Percentiles rank a stretch among this genome's conserved stretches.
Conservation (phyloP, 2,888 invertebrate genomes). For the Pseudococcus viburni region DNA sequence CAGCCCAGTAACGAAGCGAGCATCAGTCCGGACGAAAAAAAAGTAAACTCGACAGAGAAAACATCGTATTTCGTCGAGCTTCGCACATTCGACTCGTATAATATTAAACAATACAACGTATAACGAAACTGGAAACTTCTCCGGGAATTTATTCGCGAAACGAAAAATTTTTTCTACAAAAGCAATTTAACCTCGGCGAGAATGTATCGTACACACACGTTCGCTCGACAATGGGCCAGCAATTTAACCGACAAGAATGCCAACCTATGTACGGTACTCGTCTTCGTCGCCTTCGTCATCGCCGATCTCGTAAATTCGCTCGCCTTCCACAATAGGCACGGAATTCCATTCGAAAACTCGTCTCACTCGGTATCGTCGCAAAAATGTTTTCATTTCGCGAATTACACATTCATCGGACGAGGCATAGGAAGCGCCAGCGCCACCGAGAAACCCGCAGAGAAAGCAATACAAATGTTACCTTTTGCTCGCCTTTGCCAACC, state of each 20-base stretch:
- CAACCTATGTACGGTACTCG: slow-evolving; percentile 1
- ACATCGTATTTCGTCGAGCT: neutral
- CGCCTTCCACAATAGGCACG: slow-evolving; percentile 10
- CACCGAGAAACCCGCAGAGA: neutral
- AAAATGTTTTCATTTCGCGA: slow-evolving; percentile 29
- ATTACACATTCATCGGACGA: neutral
- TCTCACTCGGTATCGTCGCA: neutral
- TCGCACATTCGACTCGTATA: neutral
- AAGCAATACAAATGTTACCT: neutral
- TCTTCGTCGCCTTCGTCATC: neutral
- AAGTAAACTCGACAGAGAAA: neutral
- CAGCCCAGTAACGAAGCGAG: neutral
- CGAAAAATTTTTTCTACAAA: neutral
- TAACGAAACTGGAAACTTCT: slow-evolving; percentile 3
- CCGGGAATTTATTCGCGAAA: slow-evolving; percentile 8
- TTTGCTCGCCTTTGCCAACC: neutral
- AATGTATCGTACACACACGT: neutral
- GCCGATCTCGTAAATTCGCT: neutral
- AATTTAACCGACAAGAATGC: slow-evolving; percentile 27
- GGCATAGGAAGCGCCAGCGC: neutral
- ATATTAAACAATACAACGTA: slow-evolving; percentile 8
- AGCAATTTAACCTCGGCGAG: slow-evolving; percentile 37
- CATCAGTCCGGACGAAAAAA: neutral
- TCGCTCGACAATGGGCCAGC: slow-evolving; percentile 4
- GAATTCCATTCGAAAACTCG: slow-evolving; percentile 9